These are phyloP conservation scores for Enteromius fasciolatus DNA, from an alignment of 2,797 vertebrate genomes.

Conservation along the genomic window DNA sequence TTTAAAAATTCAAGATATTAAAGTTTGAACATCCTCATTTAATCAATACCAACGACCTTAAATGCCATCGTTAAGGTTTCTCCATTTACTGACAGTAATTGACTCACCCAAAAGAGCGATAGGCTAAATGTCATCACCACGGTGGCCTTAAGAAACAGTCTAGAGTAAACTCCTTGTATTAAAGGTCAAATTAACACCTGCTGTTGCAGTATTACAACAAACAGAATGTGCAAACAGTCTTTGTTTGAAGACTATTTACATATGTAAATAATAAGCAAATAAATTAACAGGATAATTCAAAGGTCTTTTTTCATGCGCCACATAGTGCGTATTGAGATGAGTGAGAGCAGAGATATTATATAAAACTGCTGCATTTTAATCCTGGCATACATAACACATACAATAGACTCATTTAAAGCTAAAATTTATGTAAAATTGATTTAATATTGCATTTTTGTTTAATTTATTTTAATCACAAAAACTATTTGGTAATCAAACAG, in stretches of 20 bases:
- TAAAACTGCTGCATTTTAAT: not conserved
- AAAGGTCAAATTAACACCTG: conserved; percentile 42
- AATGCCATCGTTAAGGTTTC: conserved; percentile 24
- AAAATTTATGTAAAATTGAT: not conserved
- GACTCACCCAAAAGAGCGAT: conserved; percentile 26
- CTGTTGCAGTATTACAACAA: conserved; percentile 19
- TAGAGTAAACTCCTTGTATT: conserved; percentile 28
- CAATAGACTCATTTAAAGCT: not conserved
- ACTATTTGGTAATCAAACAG: not conserved
- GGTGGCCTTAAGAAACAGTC: conserved; percentile 25
- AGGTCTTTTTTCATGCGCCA: not conserved
- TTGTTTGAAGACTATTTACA: conserved; percentile 28
- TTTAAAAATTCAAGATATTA: conserved; percentile 10
- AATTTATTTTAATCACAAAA: not conserved
- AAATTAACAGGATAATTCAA: not conserved
- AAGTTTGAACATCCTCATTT: conserved; percentile 10
- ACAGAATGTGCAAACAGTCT: conserved; percentile 21
- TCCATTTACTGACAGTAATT: conserved; percentile 39
- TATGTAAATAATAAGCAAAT: conserved; percentile 11
- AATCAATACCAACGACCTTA: conserved; percentile 8
- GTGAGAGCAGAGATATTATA: not conserved
- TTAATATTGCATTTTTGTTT: not conserved
- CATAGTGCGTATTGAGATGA: not conserved
- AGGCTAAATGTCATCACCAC: conserved; percentile 48
- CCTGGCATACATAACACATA: not conserved